Base-by-base conservation (phyloP, 2,797 vertebrate genomes). In the Apogon talboti region DNA sequence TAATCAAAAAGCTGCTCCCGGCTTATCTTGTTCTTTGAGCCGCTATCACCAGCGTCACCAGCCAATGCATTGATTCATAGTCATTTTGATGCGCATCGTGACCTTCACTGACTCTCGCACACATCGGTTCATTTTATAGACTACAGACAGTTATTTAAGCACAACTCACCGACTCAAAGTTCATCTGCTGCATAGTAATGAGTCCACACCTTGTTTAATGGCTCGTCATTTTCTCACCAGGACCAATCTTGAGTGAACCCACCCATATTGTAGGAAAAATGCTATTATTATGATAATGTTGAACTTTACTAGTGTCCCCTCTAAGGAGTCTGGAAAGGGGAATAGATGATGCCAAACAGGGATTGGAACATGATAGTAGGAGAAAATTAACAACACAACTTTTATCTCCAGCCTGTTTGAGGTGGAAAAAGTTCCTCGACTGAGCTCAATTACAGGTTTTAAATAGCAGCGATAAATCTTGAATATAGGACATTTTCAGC, bases 211-310 rank as follows among this genome's bases (percentile, higher is more conserved):
- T 80, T 69, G 44, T 71, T 79, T 67, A 73, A 77, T 30, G 45
- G 33, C 13, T 52, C 33, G 24, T 49, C 45, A 38, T 75, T 75
- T 59, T 37, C 45, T 71, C 43, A 7, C 10, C 12, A 42, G 40
- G 46, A 51, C 28, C 15, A 14, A 48, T 55, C 41, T 58, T 24
- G 21, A 72, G 13, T 42, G 12, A 47, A 11, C 40, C 18, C 37
- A 64, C 7, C 3, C 15, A 11, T 12, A 4, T 45, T 42, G 43
- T 33, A 47, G 70, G 73, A 76, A 79, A 47, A 52, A 50, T 28
- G 50, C 58, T 19, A 82, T 84, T 88, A 77, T 84, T 80, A 84
- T 82, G 78, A 80, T 86, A 87, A 85, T 84, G 11, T 7, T 78
- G 83, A 89, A 84, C 74, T 87, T 85, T 79, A 65, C 56, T 12